Base-by-base conservation (phyloP, 2,888 invertebrate species). In the Pollenia amentaria region DNA sequence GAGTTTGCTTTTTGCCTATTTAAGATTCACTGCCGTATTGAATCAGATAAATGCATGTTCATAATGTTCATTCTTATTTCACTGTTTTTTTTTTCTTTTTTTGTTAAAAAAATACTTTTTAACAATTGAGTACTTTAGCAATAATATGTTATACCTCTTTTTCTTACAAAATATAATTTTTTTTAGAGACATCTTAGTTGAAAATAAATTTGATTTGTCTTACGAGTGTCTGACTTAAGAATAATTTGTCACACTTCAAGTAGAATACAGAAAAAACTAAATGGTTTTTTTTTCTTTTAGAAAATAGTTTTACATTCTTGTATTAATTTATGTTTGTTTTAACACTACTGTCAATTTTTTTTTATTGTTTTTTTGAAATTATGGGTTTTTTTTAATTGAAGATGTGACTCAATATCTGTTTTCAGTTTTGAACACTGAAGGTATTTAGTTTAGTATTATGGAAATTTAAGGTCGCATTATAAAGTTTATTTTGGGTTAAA, bases 201-300 rank as follows among this genome's bases (percentile, higher is more conserved):
- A 29, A 29, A 29, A 29, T 29, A 3, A 53, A 77, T 65, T 29
- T 40, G 18, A 64, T 8, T 81, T 55, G 57, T 67, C 57, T 75
- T 21, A 44, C 29, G 40, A 29, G 48, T 40, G 9, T 9, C 40
- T 48, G 48, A 81, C 73, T 73, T 21, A n/a, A 60, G 67, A 60
- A 67, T 14, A 51, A 81, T 81, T 67, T 81, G 57, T 81, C 70
- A 70, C 70, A 79, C 79, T 64, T 79, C 46, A 77, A 72, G 40
- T 16, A 55, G 29, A 7, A 21, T 3, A 18, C 6, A 10, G 8
- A 3, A 6, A 73, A 14, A 16, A 57, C 57, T 16, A 8, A 38
- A 55, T 42, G 21, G n/a, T 60, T 62, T 40, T 73, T 29, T 29
- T 29, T 38, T 29, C 1, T 38, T 38, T 29, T 64, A 60, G 11